Evolutionary conservation across 1,140 invertebrate genomes (phyloP).

Genomic region (Sycophaga agraensis): DNA sequence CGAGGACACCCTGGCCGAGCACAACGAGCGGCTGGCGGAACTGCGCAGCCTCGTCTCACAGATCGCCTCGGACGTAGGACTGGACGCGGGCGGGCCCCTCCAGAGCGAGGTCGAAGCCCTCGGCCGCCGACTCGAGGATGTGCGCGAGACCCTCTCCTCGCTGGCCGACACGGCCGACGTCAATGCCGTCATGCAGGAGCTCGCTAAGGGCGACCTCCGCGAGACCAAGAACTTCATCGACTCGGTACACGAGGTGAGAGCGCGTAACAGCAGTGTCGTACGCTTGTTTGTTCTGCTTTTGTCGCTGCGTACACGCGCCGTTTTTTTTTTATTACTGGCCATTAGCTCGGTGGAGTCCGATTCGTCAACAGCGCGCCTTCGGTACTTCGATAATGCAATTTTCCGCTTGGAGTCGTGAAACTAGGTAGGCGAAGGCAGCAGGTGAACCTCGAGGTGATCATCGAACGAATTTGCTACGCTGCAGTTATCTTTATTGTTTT

Average conservation of each 20-base stretch:
- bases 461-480: too few relatives aligned
- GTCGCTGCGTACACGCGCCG: too few relatives aligned
- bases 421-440: too few relatives aligned
- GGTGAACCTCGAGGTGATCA: too few relatives aligned
- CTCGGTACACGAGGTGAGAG: conserved; percentile 65
- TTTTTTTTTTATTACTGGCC: too few relatives aligned
- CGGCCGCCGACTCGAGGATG: conserved; percentile 74
- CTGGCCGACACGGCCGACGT: conserved; percentile 75
- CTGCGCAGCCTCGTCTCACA: conserved; percentile 73
- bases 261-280: too few relatives aligned
- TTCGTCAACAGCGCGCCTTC: too few relatives aligned
- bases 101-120: conserved; percentile 76
- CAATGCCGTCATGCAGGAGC: conserved; percentile 59
- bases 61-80: conserved; percentile 75
- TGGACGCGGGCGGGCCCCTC: conserved; percentile 67
- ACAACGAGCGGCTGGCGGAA: conserved; percentile 69
- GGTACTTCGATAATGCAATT: too few relatives aligned
- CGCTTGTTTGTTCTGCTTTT: too few relatives aligned
- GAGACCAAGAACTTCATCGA: conserved; percentile 65
- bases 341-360: too few relatives aligned
- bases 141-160: conserved; percentile 70
- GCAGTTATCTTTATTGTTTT: too few relatives aligned
- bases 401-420: too few relatives aligned
- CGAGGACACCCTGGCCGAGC: conserved; percentile 71
- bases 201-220: conserved; percentile 60